A percentile compares a stretch with the other conserved stretches of the same genome.
phyloP scores from a whole-genome alignment of 2,888 invertebrate genomes.

The Polia nebulosa region DNA sequence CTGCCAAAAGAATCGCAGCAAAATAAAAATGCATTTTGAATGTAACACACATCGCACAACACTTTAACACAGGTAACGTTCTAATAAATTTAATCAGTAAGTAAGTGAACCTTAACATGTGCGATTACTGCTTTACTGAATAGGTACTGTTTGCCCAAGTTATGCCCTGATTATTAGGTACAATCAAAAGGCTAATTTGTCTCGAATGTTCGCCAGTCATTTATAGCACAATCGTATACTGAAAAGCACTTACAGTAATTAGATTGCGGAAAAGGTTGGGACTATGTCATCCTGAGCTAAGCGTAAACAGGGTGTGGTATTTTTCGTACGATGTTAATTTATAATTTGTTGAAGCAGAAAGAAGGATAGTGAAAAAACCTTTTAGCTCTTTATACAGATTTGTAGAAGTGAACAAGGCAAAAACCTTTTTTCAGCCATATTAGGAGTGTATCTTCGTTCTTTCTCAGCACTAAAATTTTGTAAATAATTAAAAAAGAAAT shows the following conservation, averaged over 20 bases:
- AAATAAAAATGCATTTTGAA: background rate
- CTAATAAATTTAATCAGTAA: background rate
- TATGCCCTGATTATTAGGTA: slow-evolving; percentile 40
- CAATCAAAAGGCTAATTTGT: slow-evolving; percentile 56
- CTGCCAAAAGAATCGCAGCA: background rate
- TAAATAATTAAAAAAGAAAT: too few species aligned
- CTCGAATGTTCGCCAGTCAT: slow-evolving; percentile 46
- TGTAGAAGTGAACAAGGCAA: too few species aligned
- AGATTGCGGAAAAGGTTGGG: slow-evolving; percentile 87
- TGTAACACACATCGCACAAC: background rate
- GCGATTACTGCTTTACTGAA: background rate
- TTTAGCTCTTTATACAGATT: too few species aligned
- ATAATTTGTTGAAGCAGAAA: background rate
- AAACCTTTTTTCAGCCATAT: too few species aligned
- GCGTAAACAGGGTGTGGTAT: slow-evolving; percentile 75
- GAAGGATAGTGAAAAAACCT: too few species aligned
- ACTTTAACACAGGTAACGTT: too few species aligned
- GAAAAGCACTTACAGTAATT: slow-evolving; percentile 89
- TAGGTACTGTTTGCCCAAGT: too few species aligned
- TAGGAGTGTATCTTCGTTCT: too few species aligned
- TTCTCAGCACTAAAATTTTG: too few species aligned
- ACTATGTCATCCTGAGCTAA: slow-evolving; percentile 73
- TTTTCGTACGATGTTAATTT: background rate
- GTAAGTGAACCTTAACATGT: background rate
- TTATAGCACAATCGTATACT: slow-evolving; percentile 82